phyloP scores from a whole-genome alignment of 1,140 invertebrate genomes.

The Drosophila punjabiensis region DNA sequence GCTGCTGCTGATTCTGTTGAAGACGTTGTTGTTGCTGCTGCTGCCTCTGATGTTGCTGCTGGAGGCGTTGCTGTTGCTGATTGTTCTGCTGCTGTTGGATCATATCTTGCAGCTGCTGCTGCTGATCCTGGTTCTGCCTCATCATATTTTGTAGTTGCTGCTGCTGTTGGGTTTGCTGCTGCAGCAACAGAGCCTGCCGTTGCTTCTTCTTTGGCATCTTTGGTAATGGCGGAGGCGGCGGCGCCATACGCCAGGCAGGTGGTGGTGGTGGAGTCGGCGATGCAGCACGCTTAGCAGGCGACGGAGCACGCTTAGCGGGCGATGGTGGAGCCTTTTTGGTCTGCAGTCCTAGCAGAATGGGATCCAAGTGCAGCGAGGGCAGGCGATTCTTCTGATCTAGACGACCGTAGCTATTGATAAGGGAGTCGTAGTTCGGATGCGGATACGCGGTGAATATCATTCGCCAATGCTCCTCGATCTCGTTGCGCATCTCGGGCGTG shows the following conservation, averaged over 20 bases:
- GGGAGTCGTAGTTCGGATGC: constrained; percentile 85
- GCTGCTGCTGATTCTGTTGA: constrained; percentile 6
- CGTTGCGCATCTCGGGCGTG: constrained; percentile 80
- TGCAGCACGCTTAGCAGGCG: constrained; percentile 22
- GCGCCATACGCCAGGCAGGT: constrained; percentile 38
- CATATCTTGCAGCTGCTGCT: constrained; percentile 29
- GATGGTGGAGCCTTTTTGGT: constrained; percentile 20
- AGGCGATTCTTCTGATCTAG: constrained; percentile 70
- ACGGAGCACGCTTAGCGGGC: constrained; percentile 17
- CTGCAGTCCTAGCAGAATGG: constrained; percentile 61
- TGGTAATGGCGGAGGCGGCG: constrained; percentile 32
- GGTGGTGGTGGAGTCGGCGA: constrained; percentile 40
- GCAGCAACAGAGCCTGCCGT: not conserved
- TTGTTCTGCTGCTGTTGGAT: not conserved
- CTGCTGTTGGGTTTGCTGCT: constrained; percentile 12
- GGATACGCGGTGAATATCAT: constrained; percentile 85
- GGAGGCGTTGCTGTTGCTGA: constrained; percentile 8
- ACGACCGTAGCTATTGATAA: constrained; percentile 85
- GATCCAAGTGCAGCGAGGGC: constrained; percentile 60
- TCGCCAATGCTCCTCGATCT: constrained; percentile 86
- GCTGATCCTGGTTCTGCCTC: constrained; percentile 24
- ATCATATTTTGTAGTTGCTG: constrained; percentile 21
- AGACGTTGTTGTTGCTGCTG: constrained; percentile 3
- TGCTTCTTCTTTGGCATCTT: constrained; percentile 31
- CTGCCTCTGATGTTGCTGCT: constrained; percentile 20